These are phyloP conservation scores for Diaphora mendica DNA, from an alignment of 2,888 invertebrate species.

Conservation along the genomic window DNA sequence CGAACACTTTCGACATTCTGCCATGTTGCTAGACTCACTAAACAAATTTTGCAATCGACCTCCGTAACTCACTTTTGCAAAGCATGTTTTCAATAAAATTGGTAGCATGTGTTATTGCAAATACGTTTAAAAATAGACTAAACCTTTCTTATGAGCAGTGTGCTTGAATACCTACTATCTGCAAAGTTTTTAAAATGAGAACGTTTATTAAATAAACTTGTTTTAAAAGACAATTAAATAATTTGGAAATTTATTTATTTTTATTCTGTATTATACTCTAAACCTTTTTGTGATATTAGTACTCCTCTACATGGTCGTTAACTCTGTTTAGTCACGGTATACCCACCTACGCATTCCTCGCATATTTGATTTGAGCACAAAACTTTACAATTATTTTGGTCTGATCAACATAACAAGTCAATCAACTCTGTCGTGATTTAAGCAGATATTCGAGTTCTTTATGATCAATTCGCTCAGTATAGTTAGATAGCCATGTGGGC, in stretches of 20 bases:
- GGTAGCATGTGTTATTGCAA: not conserved
- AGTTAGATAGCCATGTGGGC: slow-evolving; percentile 1
- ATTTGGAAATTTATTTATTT: not conserved
- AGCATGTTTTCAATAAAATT: slow-evolving; percentile 8
- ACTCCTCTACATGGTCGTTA: not conserved
- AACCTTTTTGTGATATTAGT: not conserved
- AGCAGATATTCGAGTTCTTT: slow-evolving; percentile 11
- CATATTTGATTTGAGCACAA: not conserved
- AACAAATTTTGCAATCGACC: slow-evolving; percentile 56
- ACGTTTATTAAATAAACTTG: not conserved
- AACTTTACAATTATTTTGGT: slow-evolving; percentile 6
- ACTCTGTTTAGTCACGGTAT: not conserved
- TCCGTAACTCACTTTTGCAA: slow-evolving; percentile 35
- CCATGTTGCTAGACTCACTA: slow-evolving; percentile 54
- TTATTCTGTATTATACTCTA: not conserved
- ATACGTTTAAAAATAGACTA: not conserved
- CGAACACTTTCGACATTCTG: slow-evolving; percentile 73
- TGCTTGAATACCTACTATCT: not conserved
- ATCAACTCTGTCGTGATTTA: slow-evolving; percentile 23
- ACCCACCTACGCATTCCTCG: not conserved
- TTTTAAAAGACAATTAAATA: not conserved
- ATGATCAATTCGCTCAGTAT: not conserved
- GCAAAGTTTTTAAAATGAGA: not conserved
- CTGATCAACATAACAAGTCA: slow-evolving; percentile 22
- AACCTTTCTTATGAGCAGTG: not conserved